Evolutionary conservation across 2,888 invertebrate species (phyloP).

Genomic region (Lepidonotus clava): DNA sequence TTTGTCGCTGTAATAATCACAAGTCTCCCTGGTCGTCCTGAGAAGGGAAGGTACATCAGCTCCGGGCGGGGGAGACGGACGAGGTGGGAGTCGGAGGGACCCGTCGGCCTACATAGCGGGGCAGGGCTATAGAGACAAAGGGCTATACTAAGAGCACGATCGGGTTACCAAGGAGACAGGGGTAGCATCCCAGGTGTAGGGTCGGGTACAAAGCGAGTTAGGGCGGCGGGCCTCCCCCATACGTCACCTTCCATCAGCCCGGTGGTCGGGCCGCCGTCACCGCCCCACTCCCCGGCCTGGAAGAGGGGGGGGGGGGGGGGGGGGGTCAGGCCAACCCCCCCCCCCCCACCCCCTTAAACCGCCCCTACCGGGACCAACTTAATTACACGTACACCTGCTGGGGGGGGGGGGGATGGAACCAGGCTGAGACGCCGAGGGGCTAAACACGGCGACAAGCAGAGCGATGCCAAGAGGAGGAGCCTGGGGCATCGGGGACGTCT

Average conservation of each 20-base stretch:
- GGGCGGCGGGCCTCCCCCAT: neutral
- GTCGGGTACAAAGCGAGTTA: neutral
- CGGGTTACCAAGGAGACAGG: neutral
- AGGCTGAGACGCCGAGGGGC: too few relatives aligned
- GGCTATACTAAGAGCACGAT: too few relatives aligned
- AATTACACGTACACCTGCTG: too few relatives aligned
- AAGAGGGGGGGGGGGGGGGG: neutral
- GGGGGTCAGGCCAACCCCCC: neutral
- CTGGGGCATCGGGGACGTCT: too few relatives aligned
- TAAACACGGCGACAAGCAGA: too few relatives aligned
- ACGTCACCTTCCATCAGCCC: neutral
- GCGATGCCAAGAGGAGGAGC: too few relatives aligned
- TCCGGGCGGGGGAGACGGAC: neutral
- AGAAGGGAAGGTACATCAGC: neutral
- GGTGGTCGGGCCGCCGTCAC: neutral
- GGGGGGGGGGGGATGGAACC: too few relatives aligned
- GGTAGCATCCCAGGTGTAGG: slow-evolving; percentile 2
- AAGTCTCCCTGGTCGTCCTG: neutral
- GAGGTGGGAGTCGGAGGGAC: neutral
- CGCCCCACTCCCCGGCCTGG: neutral
- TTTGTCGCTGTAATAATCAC: too few relatives aligned
- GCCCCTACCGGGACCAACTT: too few relatives aligned
- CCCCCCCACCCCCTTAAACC: neutral
- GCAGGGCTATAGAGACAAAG: neutral
- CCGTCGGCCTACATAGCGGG: neutral